phyloP scores from a whole-genome alignment of 2,888 invertebrate species.

The Drosophila neoperkinsi region DNA sequence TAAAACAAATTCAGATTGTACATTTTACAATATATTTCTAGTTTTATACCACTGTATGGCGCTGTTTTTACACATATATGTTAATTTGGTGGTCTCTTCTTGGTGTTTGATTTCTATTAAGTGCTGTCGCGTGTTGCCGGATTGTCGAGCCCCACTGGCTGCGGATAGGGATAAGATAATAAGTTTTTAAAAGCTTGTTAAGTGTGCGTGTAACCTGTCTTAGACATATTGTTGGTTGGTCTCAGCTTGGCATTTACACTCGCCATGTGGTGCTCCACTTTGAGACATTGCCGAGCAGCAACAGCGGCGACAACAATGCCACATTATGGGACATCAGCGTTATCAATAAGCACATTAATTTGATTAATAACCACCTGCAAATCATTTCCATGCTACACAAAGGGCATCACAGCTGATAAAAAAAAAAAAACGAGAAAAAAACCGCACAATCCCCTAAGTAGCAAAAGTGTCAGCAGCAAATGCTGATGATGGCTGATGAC shows the following conservation, averaged over 20 bases:
- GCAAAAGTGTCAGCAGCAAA: slow-evolving; percentile 77
- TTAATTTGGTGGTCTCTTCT: slow-evolving; percentile 38
- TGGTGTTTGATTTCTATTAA: slow-evolving; percentile 63
- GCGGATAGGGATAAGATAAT: slow-evolving; percentile 69
- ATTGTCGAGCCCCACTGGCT: slow-evolving; percentile 34
- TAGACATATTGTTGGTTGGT: slow-evolving; percentile 19
- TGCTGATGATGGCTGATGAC: slow-evolving; percentile 72
- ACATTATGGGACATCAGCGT: slow-evolving; percentile 63
- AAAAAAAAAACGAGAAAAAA: slow-evolving; percentile 27
- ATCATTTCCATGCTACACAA: slow-evolving; percentile 81
- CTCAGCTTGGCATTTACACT: slow-evolving; percentile 30
- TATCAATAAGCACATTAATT: slow-evolving; percentile 82
- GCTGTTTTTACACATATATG: slow-evolving; percentile 49
- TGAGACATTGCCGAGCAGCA: slow-evolving; percentile 13
- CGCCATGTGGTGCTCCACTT: slow-evolving; percentile 24
- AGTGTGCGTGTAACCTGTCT: slow-evolving; percentile 51
- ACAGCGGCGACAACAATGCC: slow-evolving; percentile 38
- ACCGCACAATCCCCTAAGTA: slow-evolving; percentile 66
- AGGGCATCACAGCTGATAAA: slow-evolving; percentile 63
- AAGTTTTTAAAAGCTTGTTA: slow-evolving; percentile 65
- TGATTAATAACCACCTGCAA: slow-evolving; percentile 84
- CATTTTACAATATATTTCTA: neutral
- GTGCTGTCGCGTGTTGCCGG: slow-evolving; percentile 61
- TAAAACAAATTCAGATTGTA: neutral
- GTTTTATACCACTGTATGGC: slow-evolving; percentile 40